These are phyloP conservation scores for Cantharis rufa DNA, from an alignment of 2,888 invertebrate species.

Conservation along the genomic window DNA sequence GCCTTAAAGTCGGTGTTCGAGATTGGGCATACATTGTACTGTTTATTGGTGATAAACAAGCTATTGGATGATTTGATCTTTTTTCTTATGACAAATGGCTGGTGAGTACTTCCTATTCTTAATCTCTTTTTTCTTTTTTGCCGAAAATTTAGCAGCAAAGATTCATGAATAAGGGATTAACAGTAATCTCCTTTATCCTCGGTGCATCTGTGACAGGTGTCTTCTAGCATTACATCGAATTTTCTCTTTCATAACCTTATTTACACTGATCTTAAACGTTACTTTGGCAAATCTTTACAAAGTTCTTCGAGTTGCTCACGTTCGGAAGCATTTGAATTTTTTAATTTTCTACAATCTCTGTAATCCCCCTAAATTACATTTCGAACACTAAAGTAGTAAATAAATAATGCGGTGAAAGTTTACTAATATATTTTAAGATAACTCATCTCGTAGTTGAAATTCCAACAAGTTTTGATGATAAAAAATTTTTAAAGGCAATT, in stretches of 20 bases:
- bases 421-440: neutral
- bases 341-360: neutral
- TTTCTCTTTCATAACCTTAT: slow-evolving; percentile 19
- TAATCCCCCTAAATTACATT: neutral
- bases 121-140: slow-evolving; percentile 23
- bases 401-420: neutral
- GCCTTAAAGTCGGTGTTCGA: neutral
- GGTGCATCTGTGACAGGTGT: slow-evolving; percentile 28
- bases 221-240: slow-evolving; percentile 15
- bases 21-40: slow-evolving; percentile 3
- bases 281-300: neutral
- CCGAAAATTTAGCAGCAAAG: slow-evolving; percentile 23
- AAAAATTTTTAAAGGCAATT: no score
- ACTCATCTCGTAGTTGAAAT: neutral
- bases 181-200: slow-evolving; percentile 25
- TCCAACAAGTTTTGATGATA: no score
- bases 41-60: neutral
- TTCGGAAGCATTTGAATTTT: neutral
- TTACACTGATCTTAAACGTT: neutral
- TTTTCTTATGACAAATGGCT: slow-evolving; percentile 20
- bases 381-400: neutral
- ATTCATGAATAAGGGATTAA: slow-evolving; percentile 30
- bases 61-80: neutral
- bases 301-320: neutral
- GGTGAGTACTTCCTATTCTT: slow-evolving; percentile 21